These are phyloP conservation scores for Bunonema sp. DNA, from an alignment of 2,888 invertebrate genomes.

Conservation along the genomic window DNA sequence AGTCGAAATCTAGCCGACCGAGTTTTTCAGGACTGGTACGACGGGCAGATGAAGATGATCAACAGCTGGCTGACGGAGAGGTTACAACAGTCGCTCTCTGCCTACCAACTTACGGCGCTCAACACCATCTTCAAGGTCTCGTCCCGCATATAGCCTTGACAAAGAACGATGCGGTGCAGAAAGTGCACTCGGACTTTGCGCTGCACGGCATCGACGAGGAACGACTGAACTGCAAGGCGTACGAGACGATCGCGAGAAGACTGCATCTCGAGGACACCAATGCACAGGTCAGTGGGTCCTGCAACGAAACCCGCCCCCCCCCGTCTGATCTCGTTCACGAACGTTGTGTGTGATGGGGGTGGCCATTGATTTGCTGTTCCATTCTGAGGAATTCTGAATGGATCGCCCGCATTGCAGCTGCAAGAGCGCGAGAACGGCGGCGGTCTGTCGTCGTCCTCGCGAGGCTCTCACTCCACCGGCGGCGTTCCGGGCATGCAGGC, in stretches of 20 bases:
- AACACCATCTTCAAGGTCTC: slow-evolving; percentile 79
- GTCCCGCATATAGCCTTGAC: not conserved
- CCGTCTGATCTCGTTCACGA: too few relatives aligned
- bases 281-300: too few relatives aligned
- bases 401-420: too few relatives aligned
- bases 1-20: too few relatives aligned
- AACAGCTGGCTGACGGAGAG: slow-evolving; percentile 85
- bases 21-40: slow-evolving; percentile 76
- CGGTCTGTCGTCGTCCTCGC: too few relatives aligned
- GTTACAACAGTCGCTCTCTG: slow-evolving; percentile 76
- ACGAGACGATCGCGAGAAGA: slow-evolving; percentile 63
- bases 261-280: slow-evolving; percentile 78
- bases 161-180: slow-evolving; percentile 53
- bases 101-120: slow-evolving; percentile 90
- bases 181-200: slow-evolving; percentile 96
- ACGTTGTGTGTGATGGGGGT: too few relatives aligned
- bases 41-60: slow-evolving; percentile 76
- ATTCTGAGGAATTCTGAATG: too few relatives aligned
- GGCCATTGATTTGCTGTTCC: too few relatives aligned
- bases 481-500: too few relatives aligned
- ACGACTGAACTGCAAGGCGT: slow-evolving; percentile 81
- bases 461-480: not conserved
- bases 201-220: slow-evolving; percentile 95
- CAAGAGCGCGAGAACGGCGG: too few relatives aligned
- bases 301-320: too few relatives aligned